Base-by-base conservation (phyloP, 2,888 invertebrate species). In the Drosophila prolongata region DNA sequence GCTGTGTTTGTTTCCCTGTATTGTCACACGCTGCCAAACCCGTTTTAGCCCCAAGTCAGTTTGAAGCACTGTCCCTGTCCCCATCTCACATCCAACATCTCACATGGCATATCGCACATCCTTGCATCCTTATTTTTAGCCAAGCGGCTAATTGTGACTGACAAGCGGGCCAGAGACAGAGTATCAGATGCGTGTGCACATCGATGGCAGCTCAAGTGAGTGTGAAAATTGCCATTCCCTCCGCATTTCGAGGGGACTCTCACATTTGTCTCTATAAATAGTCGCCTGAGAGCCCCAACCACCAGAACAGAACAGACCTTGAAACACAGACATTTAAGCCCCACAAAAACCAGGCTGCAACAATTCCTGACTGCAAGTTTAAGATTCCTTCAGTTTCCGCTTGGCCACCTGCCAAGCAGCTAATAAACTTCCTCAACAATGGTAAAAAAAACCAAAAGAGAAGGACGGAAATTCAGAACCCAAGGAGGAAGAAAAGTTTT, bases 101-200 rank as follows among this genome's bases (percentile, higher is more conserved):
- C 50, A 47, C 44, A 24, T 55, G 43, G 57, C 67, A 60, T n/a
- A 14, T 55, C 46, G 57, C 67, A 62, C 19, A 14, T 50, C 58
- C 53, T 71, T 57, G 14, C 49, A 16, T 35, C 49, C 76, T 74
- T 85, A 85, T 85, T 87, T 87, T 84, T 80, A 84, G 80, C 78
- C 76, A 70, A 54, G 78, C 77, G 70, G 87, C 81, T 84, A 87
- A 86, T 86, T 87, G 86, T 87, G 79, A 87, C 75, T 85, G 86
- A 83, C 82, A 83, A 61, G 65, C 66, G 70, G 62, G 61, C 34
- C 46, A 1, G 37, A 9, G 38, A 14, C 5, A 19, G 38, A 16
- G 47, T 40, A n/a, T 16, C 47, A 52, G 52, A 52, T 61, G 75
- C 53, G 64, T 74, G 64, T 57, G 74, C 60, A 56, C 73, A 78